Evolutionary conservation across 2,888 invertebrate species (phyloP).

Genomic region (Phalera bucephala): DNA sequence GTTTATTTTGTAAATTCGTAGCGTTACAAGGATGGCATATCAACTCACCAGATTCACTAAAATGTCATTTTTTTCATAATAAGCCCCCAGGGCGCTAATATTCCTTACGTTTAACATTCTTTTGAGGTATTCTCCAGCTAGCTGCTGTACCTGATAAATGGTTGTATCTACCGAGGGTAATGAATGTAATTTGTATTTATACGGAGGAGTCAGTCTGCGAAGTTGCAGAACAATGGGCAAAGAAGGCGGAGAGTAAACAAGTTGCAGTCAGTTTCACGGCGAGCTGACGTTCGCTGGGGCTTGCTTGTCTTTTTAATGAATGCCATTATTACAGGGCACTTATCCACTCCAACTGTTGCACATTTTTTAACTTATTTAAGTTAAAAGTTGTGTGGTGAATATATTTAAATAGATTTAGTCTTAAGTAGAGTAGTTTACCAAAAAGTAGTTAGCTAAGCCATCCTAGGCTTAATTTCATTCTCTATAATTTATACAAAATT

Average conservation of each 20-base stretch:
- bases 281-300: constrained; percentile 46
- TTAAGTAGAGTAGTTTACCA: no score
- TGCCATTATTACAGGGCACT: constrained; percentile 55
- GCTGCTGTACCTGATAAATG: constrained; percentile 40
- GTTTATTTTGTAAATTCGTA: no score
- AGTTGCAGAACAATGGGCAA: constrained; percentile 71
- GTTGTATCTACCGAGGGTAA: constrained; percentile 45
- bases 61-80: no score
- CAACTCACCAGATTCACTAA: no score
- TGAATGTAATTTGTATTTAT: constrained; percentile 73
- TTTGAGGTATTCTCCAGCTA: constrained; percentile 15
- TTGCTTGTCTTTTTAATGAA: constrained; percentile 44
- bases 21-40: no score
- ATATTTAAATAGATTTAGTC: no score
- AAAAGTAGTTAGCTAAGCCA: no score
- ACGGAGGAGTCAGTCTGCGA: constrained; percentile 62
- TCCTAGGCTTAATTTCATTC: no score
- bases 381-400: no score
- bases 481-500: no score
- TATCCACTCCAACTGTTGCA: constrained; percentile 41
- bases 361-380: no score
- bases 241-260: constrained; percentile 70
- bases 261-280: constrained; percentile 71
- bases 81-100: no score
- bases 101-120: constrained; percentile 20